A percentile compares a stretch with the other conserved stretches of the same genome.
Conservation (phyloP, 2,113 vertebrate genomes). For the Galbula dea region DNA sequence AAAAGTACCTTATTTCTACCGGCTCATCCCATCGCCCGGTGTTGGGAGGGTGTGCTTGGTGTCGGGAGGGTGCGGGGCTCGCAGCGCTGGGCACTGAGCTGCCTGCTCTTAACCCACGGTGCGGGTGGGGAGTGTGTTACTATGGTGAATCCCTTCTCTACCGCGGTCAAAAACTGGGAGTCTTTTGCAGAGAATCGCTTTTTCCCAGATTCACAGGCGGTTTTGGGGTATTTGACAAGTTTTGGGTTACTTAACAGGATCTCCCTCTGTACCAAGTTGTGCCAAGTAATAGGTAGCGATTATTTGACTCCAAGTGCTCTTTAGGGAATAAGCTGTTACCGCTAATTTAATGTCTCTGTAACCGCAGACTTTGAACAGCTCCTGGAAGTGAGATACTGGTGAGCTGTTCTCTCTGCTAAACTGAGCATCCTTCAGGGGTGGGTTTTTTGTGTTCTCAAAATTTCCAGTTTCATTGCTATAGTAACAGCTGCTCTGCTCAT, state of each 20-base stretch:
- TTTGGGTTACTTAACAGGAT: background rate
- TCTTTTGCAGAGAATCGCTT: background rate
- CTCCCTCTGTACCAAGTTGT: background rate
- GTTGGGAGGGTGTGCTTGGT: background rate
- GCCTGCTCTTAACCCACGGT: background rate
- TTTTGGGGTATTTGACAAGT: background rate
- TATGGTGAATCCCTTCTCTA: background rate
- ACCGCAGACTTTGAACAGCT: background rate
- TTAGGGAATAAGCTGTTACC: background rate
- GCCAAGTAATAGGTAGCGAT: background rate
- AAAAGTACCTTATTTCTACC: background rate
- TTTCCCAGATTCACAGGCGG: background rate
- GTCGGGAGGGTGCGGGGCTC: background rate
- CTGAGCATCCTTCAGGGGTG: slow-evolving; percentile 46
- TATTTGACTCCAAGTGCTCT: background rate
- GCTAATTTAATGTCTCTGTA: background rate
- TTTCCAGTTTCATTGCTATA: slow-evolving; percentile 69
- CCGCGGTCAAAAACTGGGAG: background rate
- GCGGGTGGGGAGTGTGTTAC: background rate
- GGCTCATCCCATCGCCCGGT: background rate
- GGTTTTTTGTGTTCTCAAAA: slow-evolving; percentile 46
- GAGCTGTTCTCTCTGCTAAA: slow-evolving; percentile 8
- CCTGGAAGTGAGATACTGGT: background rate
- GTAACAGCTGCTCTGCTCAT: slow-evolving; percentile 69
- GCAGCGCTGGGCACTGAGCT: background rate